A percentile compares a stretch with the other conserved stretches of the same genome.
Conservation (phyloP, 2,113 vertebrate species). For the Clinocottus analis region DNA sequence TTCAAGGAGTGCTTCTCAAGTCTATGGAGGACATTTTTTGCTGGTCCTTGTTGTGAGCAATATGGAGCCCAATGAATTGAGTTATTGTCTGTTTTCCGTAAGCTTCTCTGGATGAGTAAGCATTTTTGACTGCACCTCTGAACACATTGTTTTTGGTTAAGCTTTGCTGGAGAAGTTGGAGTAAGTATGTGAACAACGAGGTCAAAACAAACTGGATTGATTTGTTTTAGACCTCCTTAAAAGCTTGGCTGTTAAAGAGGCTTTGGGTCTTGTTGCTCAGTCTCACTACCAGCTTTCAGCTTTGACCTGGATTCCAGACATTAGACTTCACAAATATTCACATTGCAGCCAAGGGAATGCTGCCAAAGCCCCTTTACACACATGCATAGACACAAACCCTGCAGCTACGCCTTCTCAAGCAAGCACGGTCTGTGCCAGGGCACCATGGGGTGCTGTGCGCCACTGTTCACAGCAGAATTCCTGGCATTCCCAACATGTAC, state of each 20-base stretch:
- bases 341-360: constrained; percentile 67
- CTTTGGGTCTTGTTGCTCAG: constrained; percentile 56
- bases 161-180: constrained; percentile 40
- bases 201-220: constrained; percentile 46
- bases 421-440: constrained; percentile 51
- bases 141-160: constrained; percentile 48
- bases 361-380: constrained; percentile 65
- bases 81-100: constrained; percentile 37
- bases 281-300: constrained; percentile 63
- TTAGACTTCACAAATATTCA: constrained; percentile 70
- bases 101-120: constrained; percentile 56
- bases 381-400: constrained; percentile 54
- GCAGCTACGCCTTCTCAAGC: constrained; percentile 43
- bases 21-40: background rate
- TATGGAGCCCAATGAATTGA: constrained; percentile 36
- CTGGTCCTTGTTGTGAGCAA: constrained; percentile 5
- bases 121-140: constrained; percentile 43
- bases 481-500: constrained; percentile 79
- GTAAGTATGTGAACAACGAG: constrained; percentile 44
- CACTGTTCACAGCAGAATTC: constrained; percentile 66
- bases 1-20: background rate
- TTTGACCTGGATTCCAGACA: constrained; percentile 77
- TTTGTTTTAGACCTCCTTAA: constrained; percentile 46
- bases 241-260: constrained; percentile 63
- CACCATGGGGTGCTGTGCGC: constrained; percentile 45